Conservation (phyloP, 2,113 vertebrate species). For the Cynopterus brachyotis region DNA sequence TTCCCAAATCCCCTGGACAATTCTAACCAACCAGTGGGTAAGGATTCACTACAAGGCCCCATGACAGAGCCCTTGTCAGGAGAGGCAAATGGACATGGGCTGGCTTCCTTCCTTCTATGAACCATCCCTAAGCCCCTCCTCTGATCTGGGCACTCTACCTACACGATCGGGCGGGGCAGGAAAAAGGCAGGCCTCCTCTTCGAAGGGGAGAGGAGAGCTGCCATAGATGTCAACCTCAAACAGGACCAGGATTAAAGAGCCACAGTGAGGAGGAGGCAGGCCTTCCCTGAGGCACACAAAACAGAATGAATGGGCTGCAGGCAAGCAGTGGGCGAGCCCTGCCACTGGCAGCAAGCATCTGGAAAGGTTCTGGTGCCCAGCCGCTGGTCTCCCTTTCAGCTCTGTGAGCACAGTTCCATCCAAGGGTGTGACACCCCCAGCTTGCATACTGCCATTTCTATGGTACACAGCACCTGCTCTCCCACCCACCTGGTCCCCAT, state of each 20-base stretch:
- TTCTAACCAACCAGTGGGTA: background rate
- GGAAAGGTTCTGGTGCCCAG: too few relatives aligned
- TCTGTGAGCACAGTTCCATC: background rate
- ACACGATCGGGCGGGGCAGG: fast-evolving
- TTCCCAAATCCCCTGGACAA: background rate
- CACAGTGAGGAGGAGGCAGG: background rate
- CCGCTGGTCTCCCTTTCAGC: background rate
- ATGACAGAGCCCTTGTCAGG: background rate
- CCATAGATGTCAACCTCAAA: background rate
- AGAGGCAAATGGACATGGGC: background rate
- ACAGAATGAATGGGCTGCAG: background rate
- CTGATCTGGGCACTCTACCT: background rate
- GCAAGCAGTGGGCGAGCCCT: background rate
- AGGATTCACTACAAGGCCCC: background rate
- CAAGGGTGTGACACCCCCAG: background rate
- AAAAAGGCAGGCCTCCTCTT: fast-evolving
- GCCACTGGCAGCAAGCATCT: background rate
- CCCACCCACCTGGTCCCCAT: background rate
- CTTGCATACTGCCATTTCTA: background rate
- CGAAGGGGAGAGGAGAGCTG: background rate
- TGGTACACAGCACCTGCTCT: fast-evolving
- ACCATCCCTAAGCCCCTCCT: background rate
- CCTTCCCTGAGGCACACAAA: background rate
- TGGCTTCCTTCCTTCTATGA: background rate
- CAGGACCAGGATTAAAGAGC: background rate